Evolutionary conservation across 2,888 invertebrate genomes (phyloP), one percentile per base, ranked within the genome.

Genomic region (Trissoscelio sp.): DNA sequence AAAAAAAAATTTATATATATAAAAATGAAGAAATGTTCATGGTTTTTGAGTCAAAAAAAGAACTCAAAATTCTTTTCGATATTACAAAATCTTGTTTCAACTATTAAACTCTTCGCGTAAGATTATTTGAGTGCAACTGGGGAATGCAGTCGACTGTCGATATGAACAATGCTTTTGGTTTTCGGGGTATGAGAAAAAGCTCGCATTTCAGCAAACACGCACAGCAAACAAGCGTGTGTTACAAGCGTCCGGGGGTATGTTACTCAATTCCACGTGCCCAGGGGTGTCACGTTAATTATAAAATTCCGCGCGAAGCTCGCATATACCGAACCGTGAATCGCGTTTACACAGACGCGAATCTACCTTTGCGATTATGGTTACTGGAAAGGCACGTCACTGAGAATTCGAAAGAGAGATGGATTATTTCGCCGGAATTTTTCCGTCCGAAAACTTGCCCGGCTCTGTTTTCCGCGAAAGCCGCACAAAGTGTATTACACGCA

Each of bases 201-300:
- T 70, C 60, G 60, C 79, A 44, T 58, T 77, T 64, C 81, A 60
- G 51, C 46, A 66, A 66, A 60, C 75, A 73, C 78, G 53, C 53
- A 51, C 57, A 53, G 46, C 72, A 60, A 72, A 80, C 75, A 62
- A 81, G 51, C 72, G 81, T 75, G 73, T 66, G 60, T 81, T 83
- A 75, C 75, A 74, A 66, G 73, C 79, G n/a, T n/a, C 83, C 67
- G 78, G 51, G 75, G 64, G 74, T 74, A 70, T 72, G 82, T 81
- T 79, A 77, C 83, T 81, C 84, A 81, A 86, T 86, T 85, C 81
- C 79, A 78, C 84, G 85, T 87, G 85, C 87, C 86, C 85, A 72
- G 83, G 86, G 87, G 88, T 87, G 87, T 86, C 86, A 84, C 87
- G 87, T 88, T 89, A 89, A 89, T 89, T 88, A 89, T 88, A 87